Evolutionary conservation across 1,140 invertebrate genomes (phyloP).

Genomic region (Trypoxylus dichotomus): DNA sequence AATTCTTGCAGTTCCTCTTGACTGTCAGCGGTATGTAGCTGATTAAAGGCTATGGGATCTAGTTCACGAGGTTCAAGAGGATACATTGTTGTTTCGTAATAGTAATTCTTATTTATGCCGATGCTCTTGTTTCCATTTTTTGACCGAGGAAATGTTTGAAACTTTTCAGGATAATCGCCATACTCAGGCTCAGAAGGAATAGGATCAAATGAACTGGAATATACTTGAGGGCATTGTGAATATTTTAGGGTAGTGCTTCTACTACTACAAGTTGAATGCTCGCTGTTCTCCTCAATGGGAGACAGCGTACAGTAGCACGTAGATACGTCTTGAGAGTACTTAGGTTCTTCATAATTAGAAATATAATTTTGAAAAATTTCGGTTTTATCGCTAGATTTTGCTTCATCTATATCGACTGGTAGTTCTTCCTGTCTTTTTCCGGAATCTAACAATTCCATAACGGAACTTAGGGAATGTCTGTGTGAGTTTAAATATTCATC

Average conservation of each 20-base stretch:
- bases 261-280: constrained; percentile 57
- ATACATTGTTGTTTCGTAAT: constrained; percentile 53
- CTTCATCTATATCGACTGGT: neutral
- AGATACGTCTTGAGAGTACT: constrained; percentile 30
- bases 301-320: constrained; percentile 52
- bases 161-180: constrained; percentile 51
- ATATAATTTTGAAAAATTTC: neutral
- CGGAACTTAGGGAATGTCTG: constrained; percentile 51
- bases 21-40: constrained; percentile 64
- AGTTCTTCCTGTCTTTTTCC: constrained; percentile 25
- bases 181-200: constrained; percentile 41
- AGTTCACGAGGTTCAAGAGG: constrained; percentile 63
- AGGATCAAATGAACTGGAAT: constrained; percentile 48
- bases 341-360: neutral
- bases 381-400: neutral
- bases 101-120: constrained; percentile 37
- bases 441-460: constrained; percentile 49
- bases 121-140: constrained; percentile 41
- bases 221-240: constrained; percentile 31
- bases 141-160: constrained; percentile 60
- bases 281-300: constrained; percentile 63
- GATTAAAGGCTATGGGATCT: constrained; percentile 60
- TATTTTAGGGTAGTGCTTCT: constrained; percentile 40
- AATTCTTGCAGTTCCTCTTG: constrained; percentile 69
- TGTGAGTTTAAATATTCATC: constrained; percentile 51